Percentiles rank a stretch among this genome's conserved stretches.
Conservation (phyloP, 2,797 vertebrate genomes). For the Chiropotes sagulatus region DNA sequence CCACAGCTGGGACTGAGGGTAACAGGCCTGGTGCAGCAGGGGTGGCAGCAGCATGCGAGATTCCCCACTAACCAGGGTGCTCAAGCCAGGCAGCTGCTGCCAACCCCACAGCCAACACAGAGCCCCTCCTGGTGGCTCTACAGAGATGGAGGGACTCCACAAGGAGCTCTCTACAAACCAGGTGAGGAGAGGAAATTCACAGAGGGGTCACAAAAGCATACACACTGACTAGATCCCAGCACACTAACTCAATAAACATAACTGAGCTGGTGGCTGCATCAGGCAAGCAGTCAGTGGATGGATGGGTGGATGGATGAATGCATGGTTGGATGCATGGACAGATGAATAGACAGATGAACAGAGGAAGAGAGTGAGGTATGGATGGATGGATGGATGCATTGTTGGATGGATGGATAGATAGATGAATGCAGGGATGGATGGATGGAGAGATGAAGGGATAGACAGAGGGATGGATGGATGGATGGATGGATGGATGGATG, state of each 20-base stretch:
- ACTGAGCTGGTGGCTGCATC: neutral
- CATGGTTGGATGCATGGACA: neutral
- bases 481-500: no score
- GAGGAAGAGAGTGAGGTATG: no score
- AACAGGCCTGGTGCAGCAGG: neutral
- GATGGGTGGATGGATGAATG: neutral
- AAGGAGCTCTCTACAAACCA: slow-evolving; percentile 24
- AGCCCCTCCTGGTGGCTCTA: neutral
- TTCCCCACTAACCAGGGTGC: neutral
- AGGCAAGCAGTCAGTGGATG: neutral
- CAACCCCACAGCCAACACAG: neutral
- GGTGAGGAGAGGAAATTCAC: neutral
- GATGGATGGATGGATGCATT: no score
- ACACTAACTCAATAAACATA: neutral
- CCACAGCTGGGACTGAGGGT: neutral
- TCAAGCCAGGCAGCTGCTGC: neutral
- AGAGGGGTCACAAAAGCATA: neutral
- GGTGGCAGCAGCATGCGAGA: neutral
- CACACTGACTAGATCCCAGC: slow-evolving; percentile 10
- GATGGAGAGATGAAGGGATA: neutral
- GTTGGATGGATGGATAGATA: no score
- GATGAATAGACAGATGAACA: neutral
- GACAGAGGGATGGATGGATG: no score
- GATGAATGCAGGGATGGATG: neutral
- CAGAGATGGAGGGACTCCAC: neutral